These are phyloP conservation scores for Montipora capricornis DNA, from an alignment of 64 coral and sea anemone species.

Conservation along the genomic window DNA sequence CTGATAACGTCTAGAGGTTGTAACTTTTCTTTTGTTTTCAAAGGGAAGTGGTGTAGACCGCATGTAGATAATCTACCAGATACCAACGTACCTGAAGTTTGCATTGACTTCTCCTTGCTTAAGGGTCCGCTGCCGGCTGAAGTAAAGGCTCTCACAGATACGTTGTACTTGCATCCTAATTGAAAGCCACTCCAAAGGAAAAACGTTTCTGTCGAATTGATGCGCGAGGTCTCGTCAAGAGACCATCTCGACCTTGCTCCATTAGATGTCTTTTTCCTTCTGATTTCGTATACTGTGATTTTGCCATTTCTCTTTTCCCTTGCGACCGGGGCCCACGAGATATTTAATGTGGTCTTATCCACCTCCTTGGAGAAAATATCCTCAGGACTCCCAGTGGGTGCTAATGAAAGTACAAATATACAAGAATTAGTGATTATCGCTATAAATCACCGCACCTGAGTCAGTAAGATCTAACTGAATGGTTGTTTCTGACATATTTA, in stretches of 20 bases:
- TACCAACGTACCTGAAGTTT: not conserved
- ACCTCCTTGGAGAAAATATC: not conserved
- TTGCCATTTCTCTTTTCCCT: constrained; percentile 1
- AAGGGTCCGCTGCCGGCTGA: not conserved
- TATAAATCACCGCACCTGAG: not conserved
- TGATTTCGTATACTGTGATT: not conserved
- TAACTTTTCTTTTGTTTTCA: no score
- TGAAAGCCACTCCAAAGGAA: not conserved
- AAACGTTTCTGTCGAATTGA: not conserved
- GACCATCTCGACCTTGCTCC: not conserved
- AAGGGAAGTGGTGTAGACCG: not conserved
- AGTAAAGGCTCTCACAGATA: constrained; percentile 20
- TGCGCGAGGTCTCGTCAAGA: not conserved
- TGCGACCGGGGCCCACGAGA: constrained; percentile 16
- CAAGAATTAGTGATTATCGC: no score
- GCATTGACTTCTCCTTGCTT: not conserved
- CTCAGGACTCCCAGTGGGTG: not conserved
- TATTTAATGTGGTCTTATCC: constrained; percentile 4
- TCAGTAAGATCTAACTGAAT: not conserved
- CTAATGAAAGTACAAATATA: not conserved
- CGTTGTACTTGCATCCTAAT: not conserved
- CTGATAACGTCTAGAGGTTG: no score
- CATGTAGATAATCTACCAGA: not conserved
- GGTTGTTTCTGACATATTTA: no score
- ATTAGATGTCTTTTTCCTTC: not conserved